Base-by-base conservation (phyloP, 2,797 vertebrate species). In the Myripristis murdjan region DNA sequence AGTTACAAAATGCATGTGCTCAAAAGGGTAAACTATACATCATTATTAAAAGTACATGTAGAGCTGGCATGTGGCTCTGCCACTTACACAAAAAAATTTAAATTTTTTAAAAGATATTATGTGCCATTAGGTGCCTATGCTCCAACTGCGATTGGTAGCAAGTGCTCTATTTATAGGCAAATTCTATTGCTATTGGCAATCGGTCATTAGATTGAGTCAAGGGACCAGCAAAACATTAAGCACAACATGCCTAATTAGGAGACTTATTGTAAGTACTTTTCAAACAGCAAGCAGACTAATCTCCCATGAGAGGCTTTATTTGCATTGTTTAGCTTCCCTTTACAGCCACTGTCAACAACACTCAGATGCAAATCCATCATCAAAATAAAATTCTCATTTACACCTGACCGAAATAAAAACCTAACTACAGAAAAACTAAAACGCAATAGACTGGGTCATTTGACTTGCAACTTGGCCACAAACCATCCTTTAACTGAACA, bases 241-340 rank as follows among this genome's bases (percentile, higher is more conserved):
- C 60, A 86, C 76, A 35, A 35, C 33, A 35, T 35, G 14, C 43
- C 35, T 53, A 87, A 87, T 91, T 89, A 88, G 73, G 70, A 81
- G 84, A 85, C 73, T 89, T 87, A 87, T 74, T 77, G 80, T 88
- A 82, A 92, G 79, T 72, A 84, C 75, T 82, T 90, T 86, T 86
- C 81, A 83, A 86, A 89, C 77, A 89, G 72, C 76, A 60, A 49
- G 23, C 71, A 46, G 57, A 28, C 75, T 86, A 87, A 85, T 90
- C 75, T 79, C 87, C 82, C 87, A 69, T 51, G 79, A 82, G 82
- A 79, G 77, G 41, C 24, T 82, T 86, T 83, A 80, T 91, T 87
- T 88, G 79, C 79, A 79, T 87, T 83, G 81, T 87, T 88, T 85
- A 57, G 75, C 63, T 76, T 81, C 77, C 81, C 77, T 87, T 77